phyloP scores from a whole-genome alignment of 2,888 invertebrate species.

The Melanotus villosus region DNA sequence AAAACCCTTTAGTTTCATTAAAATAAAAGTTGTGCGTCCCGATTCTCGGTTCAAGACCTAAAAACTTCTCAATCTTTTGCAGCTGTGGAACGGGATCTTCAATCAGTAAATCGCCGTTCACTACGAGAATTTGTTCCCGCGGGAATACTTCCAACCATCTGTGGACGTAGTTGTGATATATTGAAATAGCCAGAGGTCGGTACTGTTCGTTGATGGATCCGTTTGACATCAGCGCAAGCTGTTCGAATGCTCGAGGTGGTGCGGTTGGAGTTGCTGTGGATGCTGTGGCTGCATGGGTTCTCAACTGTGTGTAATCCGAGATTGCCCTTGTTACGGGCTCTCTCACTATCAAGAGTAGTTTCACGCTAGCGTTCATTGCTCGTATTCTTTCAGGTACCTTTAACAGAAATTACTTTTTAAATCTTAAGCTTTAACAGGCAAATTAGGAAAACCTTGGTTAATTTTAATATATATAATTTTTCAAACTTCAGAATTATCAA shows the following conservation, averaged over 20 bases:
- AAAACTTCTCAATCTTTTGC: slow-evolving; percentile 88
- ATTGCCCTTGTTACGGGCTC: slow-evolving; percentile 97
- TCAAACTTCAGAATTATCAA: too few relatives aligned
- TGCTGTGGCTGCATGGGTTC: slow-evolving; percentile 85
- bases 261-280: slow-evolving; percentile 70
- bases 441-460: too few relatives aligned
- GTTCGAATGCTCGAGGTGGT: slow-evolving; percentile 79
- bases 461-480: too few relatives aligned
- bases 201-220: slow-evolving; percentile 89
- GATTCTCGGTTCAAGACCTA: slow-evolving; percentile 80
- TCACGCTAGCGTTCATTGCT: slow-evolving; percentile 94
- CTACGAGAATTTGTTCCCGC: slow-evolving; percentile 91
- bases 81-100: slow-evolving; percentile 92
- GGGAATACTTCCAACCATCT: slow-evolving; percentile 95
- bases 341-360: slow-evolving; percentile 92
- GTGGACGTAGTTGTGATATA: slow-evolving; percentile 92
- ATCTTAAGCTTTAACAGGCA: too few relatives aligned
- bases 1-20: slow-evolving; percentile 97
- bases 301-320: slow-evolving; percentile 96
- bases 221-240: slow-evolving; percentile 84
- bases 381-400: slow-evolving; percentile 94
- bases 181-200: slow-evolving; percentile 87
- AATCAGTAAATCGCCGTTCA: slow-evolving; percentile 94
- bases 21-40: slow-evolving; percentile 94
- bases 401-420: background rate